These are phyloP conservation scores for Lepidurus couesii DNA, from an alignment of 1,140 invertebrate species.

Conservation along the genomic window DNA sequence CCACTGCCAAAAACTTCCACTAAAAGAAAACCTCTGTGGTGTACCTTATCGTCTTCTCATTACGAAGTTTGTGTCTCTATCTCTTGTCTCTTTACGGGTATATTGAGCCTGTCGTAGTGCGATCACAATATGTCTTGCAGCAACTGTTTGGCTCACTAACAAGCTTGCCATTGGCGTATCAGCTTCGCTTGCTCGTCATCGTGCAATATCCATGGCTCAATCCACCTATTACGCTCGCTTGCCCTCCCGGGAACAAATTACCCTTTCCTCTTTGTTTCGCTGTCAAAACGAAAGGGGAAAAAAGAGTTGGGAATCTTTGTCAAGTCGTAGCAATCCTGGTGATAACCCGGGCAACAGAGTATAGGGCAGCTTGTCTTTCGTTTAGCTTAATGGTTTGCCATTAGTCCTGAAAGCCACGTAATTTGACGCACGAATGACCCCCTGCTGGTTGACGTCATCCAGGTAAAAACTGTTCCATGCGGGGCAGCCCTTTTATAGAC, in stretches of 20 bases:
- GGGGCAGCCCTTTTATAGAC: background rate
- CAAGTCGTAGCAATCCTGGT: background rate
- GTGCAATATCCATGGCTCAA: background rate
- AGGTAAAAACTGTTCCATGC: background rate
- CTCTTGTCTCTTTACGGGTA: background rate
- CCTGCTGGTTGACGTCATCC: slow-evolving; percentile 17
- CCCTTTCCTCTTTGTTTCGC: background rate
- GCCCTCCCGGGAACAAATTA: background rate
- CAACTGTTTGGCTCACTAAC: slow-evolving; percentile 8
- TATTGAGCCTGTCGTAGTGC: background rate
- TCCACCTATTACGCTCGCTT: background rate
- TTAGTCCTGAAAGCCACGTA: slow-evolving; percentile 14
- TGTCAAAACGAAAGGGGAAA: background rate
- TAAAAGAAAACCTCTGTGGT: background rate
- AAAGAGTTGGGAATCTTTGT: background rate
- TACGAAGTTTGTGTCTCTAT: background rate
- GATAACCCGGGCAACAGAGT: background rate
- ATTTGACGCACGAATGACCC: background rate
- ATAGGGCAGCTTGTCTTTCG: slow-evolving; percentile 1
- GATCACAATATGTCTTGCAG: background rate
- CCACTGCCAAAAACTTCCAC: background rate
- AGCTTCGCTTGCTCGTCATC: background rate
- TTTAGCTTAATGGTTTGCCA: slow-evolving; percentile 22
- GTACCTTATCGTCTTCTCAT: slow-evolving; percentile 7
- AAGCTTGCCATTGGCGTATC: background rate